A percentile compares a stretch with the other conserved stretches of the same genome.
phyloP scores from a whole-genome alignment of 2,797 vertebrate genomes.

The Pseudochirops corinnae region DNA sequence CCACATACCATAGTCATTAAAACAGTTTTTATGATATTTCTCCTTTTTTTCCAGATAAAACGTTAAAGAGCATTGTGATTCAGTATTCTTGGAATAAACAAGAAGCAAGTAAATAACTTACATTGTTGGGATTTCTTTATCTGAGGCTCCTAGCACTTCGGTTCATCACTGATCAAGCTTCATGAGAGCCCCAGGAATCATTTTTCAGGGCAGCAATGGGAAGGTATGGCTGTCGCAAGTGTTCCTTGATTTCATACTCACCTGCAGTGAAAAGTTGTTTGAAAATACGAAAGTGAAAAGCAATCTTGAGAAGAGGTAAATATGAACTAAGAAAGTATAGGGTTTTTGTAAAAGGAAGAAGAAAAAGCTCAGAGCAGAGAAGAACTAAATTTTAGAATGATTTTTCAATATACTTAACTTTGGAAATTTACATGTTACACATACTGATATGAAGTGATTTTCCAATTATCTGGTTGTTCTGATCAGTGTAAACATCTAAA shows the following conservation, averaged over 20 bases:
- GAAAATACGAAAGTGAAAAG: slow-evolving; percentile 31
- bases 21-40: slow-evolving; percentile 28
- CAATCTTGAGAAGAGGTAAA: background rate
- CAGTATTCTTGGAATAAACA: slow-evolving; percentile 47
- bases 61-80: slow-evolving; percentile 45
- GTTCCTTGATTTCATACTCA: slow-evolving; percentile 12
- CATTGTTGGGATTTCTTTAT: slow-evolving; percentile 41
- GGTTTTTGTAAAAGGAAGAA: slow-evolving; percentile 31
- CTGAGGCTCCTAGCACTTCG: slow-evolving; percentile 46
- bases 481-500: slow-evolving; percentile 19
- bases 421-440: background rate
- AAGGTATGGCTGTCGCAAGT: background rate
- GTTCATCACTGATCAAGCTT: slow-evolving; percentile 20
- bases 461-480: slow-evolving; percentile 17
- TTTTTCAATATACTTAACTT: background rate
- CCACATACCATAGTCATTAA: background rate
- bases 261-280: slow-evolving; percentile 16
- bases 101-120: slow-evolving; percentile 19
- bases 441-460: background rate
- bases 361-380: slow-evolving; percentile 1
- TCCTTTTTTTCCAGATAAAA: slow-evolving; percentile 20
- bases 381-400: slow-evolving; percentile 7
- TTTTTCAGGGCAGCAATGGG: slow-evolving; percentile 32
- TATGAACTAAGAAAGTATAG: slow-evolving; percentile 4
- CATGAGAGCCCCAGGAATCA: slow-evolving; percentile 27